phyloP scores from a whole-genome alignment of 2,888 invertebrate species.

The Drosophila nigricruria region DNA sequence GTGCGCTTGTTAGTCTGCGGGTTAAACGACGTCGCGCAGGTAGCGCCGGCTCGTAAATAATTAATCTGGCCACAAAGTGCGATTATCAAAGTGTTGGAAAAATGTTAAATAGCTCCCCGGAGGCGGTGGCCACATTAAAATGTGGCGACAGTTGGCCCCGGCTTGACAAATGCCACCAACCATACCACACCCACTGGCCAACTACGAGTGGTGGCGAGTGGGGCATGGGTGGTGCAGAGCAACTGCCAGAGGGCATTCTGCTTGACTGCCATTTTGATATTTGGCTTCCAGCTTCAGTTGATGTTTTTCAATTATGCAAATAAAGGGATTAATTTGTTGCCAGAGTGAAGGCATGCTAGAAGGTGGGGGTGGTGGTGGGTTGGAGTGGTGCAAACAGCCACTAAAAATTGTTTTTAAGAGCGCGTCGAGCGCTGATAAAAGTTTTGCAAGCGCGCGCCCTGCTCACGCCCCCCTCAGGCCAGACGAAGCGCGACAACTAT shows the following conservation, averaged over 20 bases:
- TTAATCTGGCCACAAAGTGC: slow-evolving; percentile 80
- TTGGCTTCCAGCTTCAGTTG: slow-evolving; percentile 69
- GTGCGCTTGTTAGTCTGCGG: slow-evolving; percentile 49
- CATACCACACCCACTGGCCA: background rate
- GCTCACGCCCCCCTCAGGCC: slow-evolving; percentile 8
- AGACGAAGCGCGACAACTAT: slow-evolving; percentile 67
- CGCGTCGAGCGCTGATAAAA: slow-evolving; percentile 65
- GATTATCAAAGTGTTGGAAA: slow-evolving; percentile 81
- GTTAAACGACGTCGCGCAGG: slow-evolving; percentile 68
- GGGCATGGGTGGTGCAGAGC: background rate
- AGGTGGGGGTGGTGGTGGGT: background rate
- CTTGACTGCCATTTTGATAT: slow-evolving; percentile 59
- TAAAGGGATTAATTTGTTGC: slow-evolving; percentile 81
- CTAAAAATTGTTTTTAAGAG: slow-evolving; percentile 75
- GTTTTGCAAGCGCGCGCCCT: slow-evolving; percentile 31
- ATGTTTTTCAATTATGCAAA: slow-evolving; percentile 83
- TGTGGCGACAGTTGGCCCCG: slow-evolving; percentile 67
- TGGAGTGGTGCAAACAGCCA: slow-evolving; percentile 1
- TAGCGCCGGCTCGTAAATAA: slow-evolving; percentile 75
- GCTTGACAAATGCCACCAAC: slow-evolving; percentile 18
- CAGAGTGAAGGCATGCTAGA: slow-evolving; percentile 24
- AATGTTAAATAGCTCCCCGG: slow-evolving; percentile 79
- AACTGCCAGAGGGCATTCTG: slow-evolving; percentile 56
- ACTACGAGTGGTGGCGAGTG: background rate
- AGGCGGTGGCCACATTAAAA: slow-evolving; percentile 66